Conservation (phyloP, 35 echinoderm and acorn worm species). For the Strongylocentrotus purpuratus region DNA sequence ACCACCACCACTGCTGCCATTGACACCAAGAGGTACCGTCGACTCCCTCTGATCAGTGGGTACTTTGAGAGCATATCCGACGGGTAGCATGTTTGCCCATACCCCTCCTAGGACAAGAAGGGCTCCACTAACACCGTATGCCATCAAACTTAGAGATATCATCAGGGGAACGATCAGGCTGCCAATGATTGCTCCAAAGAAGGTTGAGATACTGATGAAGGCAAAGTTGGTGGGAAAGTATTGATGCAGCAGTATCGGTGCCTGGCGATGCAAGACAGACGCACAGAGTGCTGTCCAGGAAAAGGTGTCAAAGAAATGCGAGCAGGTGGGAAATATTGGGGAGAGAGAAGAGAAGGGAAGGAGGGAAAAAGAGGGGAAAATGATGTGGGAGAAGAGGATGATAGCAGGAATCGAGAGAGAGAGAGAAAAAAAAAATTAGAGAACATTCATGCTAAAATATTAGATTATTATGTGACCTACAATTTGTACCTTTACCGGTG, state of each 20-base stretch:
- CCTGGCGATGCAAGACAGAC: neutral
- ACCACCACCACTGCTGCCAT: too few species aligned
- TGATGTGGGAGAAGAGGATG: too few species aligned
- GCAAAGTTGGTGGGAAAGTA: neutral
- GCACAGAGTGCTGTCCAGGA: neutral
- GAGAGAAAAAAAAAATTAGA: too few species aligned
- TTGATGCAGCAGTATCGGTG: neutral
- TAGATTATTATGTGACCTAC: too few species aligned
- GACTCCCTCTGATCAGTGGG: neutral
- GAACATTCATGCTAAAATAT: too few species aligned
- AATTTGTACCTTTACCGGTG: too few species aligned
- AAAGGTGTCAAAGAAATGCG: neutral
- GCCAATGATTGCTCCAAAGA: neutral
- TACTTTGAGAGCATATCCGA: neutral
- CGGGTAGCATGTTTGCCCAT: neutral
- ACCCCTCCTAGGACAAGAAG: neutral
- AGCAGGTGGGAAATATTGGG: too few species aligned
- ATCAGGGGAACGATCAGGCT: neutral
- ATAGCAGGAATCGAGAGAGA: too few species aligned
- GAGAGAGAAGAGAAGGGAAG: too few species aligned
- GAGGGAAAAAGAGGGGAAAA: too few species aligned
- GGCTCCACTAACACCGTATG: neutral
- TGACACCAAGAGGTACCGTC: neutral
- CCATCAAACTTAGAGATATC: neutral
- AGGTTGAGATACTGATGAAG: neutral